Evolutionary conservation across 2,888 invertebrate genomes (phyloP).

Genomic region (Glyphotaelius pellucidus): DNA sequence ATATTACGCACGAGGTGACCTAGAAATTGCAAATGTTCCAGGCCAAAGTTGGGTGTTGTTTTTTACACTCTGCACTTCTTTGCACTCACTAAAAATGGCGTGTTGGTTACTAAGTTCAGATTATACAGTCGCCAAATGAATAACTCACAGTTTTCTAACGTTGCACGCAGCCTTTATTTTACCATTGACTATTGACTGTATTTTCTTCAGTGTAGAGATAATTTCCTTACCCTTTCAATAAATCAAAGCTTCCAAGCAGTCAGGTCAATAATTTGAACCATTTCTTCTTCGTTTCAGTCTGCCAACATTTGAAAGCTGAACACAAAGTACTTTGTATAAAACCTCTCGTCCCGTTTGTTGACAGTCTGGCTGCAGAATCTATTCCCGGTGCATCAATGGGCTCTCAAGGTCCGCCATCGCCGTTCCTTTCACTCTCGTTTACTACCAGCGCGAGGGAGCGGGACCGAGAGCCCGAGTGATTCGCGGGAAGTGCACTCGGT

Average conservation of each 20-base stretch:
- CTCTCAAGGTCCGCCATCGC: conserved; percentile 46
- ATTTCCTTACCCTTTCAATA: no score
- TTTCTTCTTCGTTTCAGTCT: neutral
- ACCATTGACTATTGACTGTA: neutral
- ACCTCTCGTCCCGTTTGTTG: conserved; percentile 20
- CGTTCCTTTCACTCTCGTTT: conserved; percentile 16
- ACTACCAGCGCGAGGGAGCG: conserved; percentile 4
- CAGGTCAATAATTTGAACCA: neutral
- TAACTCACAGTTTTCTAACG: neutral
- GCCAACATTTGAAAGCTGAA: neutral
- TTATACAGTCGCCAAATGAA: no score
- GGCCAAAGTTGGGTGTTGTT: no score
- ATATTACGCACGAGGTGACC: no score
- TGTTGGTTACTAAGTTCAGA: neutral
- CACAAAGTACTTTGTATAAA: neutral
- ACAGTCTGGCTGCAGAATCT: conserved; percentile 28
- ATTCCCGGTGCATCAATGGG: conserved; percentile 52
- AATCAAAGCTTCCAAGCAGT: neutral
- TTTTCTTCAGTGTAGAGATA: no score
- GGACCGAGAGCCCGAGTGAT: conserved; percentile 7
- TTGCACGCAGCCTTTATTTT: neutral
- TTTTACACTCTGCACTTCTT: fast-evolving
- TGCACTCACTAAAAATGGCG: neutral
- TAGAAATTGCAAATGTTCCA: no score
- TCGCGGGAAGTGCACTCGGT: conserved; percentile 51